Conservation (phyloP, 2,888 invertebrate species). For the Coenonympha glycerion region DNA sequence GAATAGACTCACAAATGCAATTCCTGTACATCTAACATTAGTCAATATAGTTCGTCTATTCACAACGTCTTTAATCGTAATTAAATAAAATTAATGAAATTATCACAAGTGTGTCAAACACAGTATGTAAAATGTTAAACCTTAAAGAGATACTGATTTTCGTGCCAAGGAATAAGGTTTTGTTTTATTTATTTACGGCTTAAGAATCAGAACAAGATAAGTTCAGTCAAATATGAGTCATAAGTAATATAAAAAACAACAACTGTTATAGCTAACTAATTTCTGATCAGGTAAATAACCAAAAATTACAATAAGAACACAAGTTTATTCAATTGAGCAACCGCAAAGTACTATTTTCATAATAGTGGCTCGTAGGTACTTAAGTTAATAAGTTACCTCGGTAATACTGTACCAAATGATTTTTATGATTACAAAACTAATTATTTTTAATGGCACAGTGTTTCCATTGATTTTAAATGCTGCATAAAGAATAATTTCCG, state of each 20-base stretch:
- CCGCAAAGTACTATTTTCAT: constrained; percentile 8
- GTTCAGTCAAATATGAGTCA: too few relatives aligned
- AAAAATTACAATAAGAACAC: neutral
- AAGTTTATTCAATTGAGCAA: constrained; percentile 25
- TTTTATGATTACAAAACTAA: constrained; percentile 19
- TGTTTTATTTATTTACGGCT: neutral
- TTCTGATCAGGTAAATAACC: neutral
- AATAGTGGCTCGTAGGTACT: constrained; percentile 9
- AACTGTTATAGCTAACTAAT: too few relatives aligned
- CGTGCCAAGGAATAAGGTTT: constrained; percentile 17
- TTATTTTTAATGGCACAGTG: constrained; percentile 21
- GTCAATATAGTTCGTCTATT: constrained; percentile 4
- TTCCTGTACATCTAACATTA: too few relatives aligned
- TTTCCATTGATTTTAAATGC: constrained; percentile 13
- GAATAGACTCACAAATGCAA: constrained; percentile 17
- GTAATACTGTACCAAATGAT: constrained; percentile 28
- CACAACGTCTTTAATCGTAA: constrained; percentile 11
- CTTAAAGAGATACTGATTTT: constrained; percentile 22
- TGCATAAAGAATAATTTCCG: constrained; percentile 3
- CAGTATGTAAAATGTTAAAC: constrained; percentile 28
- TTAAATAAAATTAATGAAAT: constrained; percentile 25
- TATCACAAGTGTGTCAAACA: constrained; percentile 32
- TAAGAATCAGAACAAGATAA: neutral
- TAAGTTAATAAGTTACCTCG: constrained; percentile 22
- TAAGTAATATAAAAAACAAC: too few relatives aligned